Percentiles rank a stretch among this genome's conserved stretches.
phyloP scores from a whole-genome alignment of 1,140 invertebrate species.

The Oryctes rhinoceros region DNA sequence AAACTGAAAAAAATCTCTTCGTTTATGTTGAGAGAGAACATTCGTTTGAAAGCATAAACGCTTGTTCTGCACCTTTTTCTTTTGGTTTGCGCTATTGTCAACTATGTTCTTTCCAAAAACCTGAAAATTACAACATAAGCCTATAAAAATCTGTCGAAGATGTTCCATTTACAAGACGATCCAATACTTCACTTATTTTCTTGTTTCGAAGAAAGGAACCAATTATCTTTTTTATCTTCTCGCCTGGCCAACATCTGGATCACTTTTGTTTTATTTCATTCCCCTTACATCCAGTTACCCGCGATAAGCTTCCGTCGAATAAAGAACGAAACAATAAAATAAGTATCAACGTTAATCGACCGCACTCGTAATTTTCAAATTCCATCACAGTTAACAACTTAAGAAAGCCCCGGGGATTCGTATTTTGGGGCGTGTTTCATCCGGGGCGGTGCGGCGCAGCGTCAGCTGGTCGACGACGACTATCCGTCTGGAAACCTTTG shows the following conservation, averaged over 20 bases:
- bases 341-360: slow-evolving; percentile 20
- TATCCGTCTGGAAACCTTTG: background rate
- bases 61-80: too few relatives aligned
- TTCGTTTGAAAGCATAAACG: too few relatives aligned
- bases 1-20: too few relatives aligned
- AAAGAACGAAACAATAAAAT: slow-evolving; percentile 4
- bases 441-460: background rate
- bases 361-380: slow-evolving; percentile 6
- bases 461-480: background rate
- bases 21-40: too few relatives aligned
- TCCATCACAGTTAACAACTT: background rate
- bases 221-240: slow-evolving; percentile 11
- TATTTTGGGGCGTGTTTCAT: background rate
- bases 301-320: background rate
- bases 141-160: too few relatives aligned
- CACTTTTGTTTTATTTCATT: background rate
- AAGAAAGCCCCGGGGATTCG: background rate
- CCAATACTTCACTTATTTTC: background rate
- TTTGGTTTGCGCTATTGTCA: too few relatives aligned
- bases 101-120: too few relatives aligned
- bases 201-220: background rate
- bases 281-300: background rate
- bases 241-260: background rate
- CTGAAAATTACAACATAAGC: too few relatives aligned
- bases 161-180: too few relatives aligned